Evolutionary conservation across 1,140 invertebrate species (phyloP).

Genomic region (Dinothrombium tinctorium): DNA sequence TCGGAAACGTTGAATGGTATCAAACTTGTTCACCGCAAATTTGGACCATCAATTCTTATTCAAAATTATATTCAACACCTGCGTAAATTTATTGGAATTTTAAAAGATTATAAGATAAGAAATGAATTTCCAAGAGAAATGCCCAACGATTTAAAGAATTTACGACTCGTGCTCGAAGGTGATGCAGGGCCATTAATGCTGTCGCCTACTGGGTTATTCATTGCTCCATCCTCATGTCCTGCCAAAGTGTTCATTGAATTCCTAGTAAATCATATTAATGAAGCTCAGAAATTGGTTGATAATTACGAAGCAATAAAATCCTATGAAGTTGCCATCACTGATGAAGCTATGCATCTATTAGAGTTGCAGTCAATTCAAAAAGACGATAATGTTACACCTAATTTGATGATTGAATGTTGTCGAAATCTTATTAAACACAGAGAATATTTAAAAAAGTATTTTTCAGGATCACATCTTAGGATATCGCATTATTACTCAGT

Average conservation of each 20-base stretch:
- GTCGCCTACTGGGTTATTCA: constrained; percentile 74
- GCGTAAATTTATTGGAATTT: too few species aligned
- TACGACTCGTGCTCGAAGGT: constrained; percentile 69
- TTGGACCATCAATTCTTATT: too few species aligned
- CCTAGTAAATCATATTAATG: constrained; percentile 44
- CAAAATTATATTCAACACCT: too few species aligned
- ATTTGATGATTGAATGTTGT: constrained; percentile 52
- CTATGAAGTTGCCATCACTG: constrained; percentile 42
- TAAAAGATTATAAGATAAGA: too few species aligned
- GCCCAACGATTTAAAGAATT: constrained; percentile 39
- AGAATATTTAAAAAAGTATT: too few species aligned
- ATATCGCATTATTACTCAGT: too few species aligned
- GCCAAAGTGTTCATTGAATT: constrained; percentile 57
- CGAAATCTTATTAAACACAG: too few species aligned
- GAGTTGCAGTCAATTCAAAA: constrained; percentile 43
- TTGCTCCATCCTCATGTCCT: constrained; percentile 66
- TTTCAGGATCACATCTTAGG: too few species aligned
- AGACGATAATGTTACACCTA: constrained; percentile 68
- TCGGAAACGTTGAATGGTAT: too few species aligned
- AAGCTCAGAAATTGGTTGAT: constrained; percentile 38
- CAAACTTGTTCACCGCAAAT: too few species aligned
- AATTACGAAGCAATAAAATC: constrained; percentile 54
- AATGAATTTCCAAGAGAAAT: constrained; percentile 41
- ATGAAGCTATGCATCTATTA: constrained; percentile 35
- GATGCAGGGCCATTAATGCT: constrained; percentile 74